Conservation (phyloP, 2,888 invertebrate species). For the Conus canariensis region DNA sequence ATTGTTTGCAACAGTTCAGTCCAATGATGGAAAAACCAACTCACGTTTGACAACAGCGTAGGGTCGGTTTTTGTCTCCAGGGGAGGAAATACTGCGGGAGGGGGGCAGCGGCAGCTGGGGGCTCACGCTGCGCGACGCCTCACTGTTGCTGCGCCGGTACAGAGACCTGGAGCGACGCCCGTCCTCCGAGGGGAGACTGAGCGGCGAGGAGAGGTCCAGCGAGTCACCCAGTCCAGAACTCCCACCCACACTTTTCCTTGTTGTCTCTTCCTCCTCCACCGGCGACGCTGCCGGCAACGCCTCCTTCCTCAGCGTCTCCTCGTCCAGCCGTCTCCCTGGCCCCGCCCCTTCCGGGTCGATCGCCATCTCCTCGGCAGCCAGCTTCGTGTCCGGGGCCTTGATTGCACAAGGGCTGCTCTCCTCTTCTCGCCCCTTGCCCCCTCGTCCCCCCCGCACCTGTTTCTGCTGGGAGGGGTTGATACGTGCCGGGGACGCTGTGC, state of each 20-base stretch:
- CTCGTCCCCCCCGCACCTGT: background rate
- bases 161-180: background rate
- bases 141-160: conserved; percentile 40
- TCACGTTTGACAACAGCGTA: conserved; percentile 41
- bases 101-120: conserved; percentile 33
- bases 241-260: conserved; percentile 37
- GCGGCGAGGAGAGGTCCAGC: conserved; percentile 30
- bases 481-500: conserved; percentile 31
- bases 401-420: background rate
- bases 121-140: conserved; percentile 39
- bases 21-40: background rate
- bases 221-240: conserved; percentile 40
- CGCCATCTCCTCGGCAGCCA: background rate
- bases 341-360: background rate
- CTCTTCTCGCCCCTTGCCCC: background rate
- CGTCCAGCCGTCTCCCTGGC: background rate
- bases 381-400: background rate
- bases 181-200: background rate
- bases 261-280: conserved; percentile 8
- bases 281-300: background rate
- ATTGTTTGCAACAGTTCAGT: too few relatives aligned
- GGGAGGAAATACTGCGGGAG: conserved; percentile 40
- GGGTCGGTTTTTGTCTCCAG: conserved; percentile 28
- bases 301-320: conserved; percentile 36
- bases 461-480: conserved; percentile 36